Conservation (phyloP, 2,113 vertebrate genomes). For the Erythrolamprus reginae region DNA sequence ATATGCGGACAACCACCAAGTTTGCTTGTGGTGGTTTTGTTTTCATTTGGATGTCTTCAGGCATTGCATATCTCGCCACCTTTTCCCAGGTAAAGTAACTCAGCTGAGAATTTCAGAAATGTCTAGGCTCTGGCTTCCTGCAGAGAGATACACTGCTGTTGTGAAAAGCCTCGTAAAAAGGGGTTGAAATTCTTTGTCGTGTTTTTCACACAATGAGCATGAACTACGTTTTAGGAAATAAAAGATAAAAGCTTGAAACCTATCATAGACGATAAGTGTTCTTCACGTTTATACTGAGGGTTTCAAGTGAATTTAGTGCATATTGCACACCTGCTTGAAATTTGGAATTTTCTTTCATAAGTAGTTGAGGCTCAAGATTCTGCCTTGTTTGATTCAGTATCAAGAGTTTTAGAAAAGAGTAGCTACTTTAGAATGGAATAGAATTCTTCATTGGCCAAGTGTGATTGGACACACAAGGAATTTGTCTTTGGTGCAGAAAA, state of each 20-base stretch:
- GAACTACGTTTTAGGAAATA: neutral
- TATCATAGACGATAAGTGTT: neutral
- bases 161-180: neutral
- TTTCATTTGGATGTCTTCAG: constrained; percentile 57
- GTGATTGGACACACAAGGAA: too few relatives aligned
- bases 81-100: constrained; percentile 58
- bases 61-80: constrained; percentile 51
- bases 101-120: constrained; percentile 51
- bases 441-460: too few relatives aligned
- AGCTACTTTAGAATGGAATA: neutral
- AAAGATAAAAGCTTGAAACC: constrained; percentile 20
- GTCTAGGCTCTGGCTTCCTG: constrained; percentile 53
- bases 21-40: constrained; percentile 32
- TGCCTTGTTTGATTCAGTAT: neutral
- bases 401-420: neutral
- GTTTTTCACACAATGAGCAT: neutral
- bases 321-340: neutral
- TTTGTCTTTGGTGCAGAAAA: too few relatives aligned
- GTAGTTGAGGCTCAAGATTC: neutral
- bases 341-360: neutral
- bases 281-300: neutral
- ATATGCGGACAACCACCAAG: neutral
- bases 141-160: constrained; percentile 27
- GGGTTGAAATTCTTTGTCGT: constrained; percentile 10
- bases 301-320: neutral